Evolutionary conservation across 2,797 vertebrate species (phyloP).

Genomic region (Argyrosomus regius): DNA sequence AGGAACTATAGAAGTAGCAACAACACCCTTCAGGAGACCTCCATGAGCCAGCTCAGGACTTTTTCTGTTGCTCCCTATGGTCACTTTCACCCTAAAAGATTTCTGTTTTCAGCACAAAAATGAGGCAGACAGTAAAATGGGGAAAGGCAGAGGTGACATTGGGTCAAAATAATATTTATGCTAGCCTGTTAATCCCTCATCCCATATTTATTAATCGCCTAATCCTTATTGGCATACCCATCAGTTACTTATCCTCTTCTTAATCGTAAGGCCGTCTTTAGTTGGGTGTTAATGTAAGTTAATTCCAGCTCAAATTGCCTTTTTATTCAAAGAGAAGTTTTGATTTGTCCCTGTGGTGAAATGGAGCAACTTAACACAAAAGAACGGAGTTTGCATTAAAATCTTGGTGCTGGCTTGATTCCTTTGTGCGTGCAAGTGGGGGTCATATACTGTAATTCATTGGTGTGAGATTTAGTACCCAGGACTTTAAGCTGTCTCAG

Average conservation of each 20-base stretch:
- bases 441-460: conserved; percentile 15
- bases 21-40: conserved; percentile 78
- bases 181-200: conserved; percentile 48
- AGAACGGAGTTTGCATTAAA: conserved; percentile 35
- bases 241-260: conserved; percentile 55
- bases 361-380: conserved; percentile 27
- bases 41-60: conserved; percentile 58
- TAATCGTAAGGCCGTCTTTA: conserved; percentile 48
- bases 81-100: conserved; percentile 72
- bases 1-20: conserved; percentile 65
- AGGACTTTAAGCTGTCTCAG: conserved; percentile 18
- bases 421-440: not conserved
- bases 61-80: conserved; percentile 52
- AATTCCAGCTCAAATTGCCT: conserved; percentile 66
- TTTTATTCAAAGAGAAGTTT: conserved; percentile 70
- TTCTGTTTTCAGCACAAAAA: conserved; percentile 49
- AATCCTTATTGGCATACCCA: conserved; percentile 72
- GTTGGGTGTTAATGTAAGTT: conserved; percentile 67
- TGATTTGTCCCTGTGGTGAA: conserved; percentile 56
- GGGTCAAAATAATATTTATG: conserved; percentile 55
- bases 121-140: conserved; percentile 19
- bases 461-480: conserved; percentile 20
- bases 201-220: conserved; percentile 66
- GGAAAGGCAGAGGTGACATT: conserved; percentile 38
- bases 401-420: conserved; percentile 23